Base-by-base conservation (phyloP, 2,888 invertebrate species). In the Loripinus fragilis region DNA sequence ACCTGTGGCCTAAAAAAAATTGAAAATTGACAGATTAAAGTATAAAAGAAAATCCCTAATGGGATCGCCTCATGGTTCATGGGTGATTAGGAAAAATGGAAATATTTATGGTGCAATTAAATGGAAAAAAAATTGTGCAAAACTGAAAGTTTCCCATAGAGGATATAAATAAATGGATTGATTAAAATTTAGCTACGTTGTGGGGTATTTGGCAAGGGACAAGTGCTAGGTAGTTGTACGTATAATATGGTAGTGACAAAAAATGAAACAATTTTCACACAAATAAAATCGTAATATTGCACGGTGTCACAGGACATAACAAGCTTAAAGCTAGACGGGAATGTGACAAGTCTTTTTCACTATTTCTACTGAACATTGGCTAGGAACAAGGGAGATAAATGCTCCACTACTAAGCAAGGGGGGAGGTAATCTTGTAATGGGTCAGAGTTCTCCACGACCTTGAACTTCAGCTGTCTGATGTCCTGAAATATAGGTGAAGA, bases 391-490 rank as follows among this genome's bases (percentile, higher is more conserved):
- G 60, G 60, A n/a, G 12, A 60, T 12, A n/a, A 23, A 60, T 17
- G 23, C 60, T 60, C 33, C 60, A 60, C 25, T 60, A 60, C 60
- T 60, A 60, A n/a, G 60, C 33, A 60, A 72, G 67, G n/a, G 38
- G 74, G 71, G 74, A 67, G 67, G 42, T 48, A 68, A 66, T 78
- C 73, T 55, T 81, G 75, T 81, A 78, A 78, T 81, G 81, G 81
- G 81, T 81, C 81, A 81, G 78, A 78, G 81, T 55, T 55, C 64
- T 41, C 60, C 30, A 69, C 48, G 76, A 81, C 81, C 81, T 78
- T 78, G 76, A 78, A 23, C 70, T 70, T 78, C 72, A 38, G 23
- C 41, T 23, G 25, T 41, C 60, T 28, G 12, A 12, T 72, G 76
- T 81, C 81, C 81, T 78, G 78, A 67, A 81, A 80, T 10, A 71